phyloP scores from a whole-genome alignment of 1,140 invertebrate genomes.

The Drosophila busckii region DNA sequence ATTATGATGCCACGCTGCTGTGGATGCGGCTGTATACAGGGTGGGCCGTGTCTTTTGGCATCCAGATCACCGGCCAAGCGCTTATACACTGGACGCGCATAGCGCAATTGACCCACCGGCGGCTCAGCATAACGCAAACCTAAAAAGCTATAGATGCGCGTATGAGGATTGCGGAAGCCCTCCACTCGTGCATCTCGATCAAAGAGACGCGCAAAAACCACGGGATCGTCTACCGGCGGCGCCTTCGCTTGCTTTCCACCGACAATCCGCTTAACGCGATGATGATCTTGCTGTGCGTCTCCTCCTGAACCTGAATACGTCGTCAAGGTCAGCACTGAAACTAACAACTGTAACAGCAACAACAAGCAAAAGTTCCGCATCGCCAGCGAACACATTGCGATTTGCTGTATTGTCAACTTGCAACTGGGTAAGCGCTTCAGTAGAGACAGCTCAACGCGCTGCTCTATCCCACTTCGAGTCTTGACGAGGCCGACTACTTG shows the following conservation, averaged over 20 bases:
- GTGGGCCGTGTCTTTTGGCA: constrained; percentile 80
- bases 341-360: constrained; percentile 4
- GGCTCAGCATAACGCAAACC: constrained; percentile 86
- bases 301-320: not conserved
- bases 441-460: constrained; percentile 1
- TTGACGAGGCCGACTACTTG: constrained; percentile 38
- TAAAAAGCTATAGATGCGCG: constrained; percentile 82
- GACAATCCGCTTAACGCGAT: constrained; percentile 81
- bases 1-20: constrained; percentile 73
- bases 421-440: constrained; percentile 32
- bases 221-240: constrained; percentile 82
- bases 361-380: constrained; percentile 43
- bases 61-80: constrained; percentile 80
- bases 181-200: constrained; percentile 80
- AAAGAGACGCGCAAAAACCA: constrained; percentile 80
- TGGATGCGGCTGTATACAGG: constrained; percentile 81
- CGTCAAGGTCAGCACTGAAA: constrained; percentile 33
- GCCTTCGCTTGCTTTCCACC: constrained; percentile 80
- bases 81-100: constrained; percentile 80
- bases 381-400: constrained; percentile 39
- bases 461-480: not conserved
- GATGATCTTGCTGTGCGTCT: constrained; percentile 7
- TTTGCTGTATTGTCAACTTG: constrained; percentile 50
- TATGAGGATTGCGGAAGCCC: constrained; percentile 79
- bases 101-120: constrained; percentile 82